Evolutionary conservation across 2,888 invertebrate genomes (phyloP).

Genomic region (Drosophila setosimentum): DNA sequence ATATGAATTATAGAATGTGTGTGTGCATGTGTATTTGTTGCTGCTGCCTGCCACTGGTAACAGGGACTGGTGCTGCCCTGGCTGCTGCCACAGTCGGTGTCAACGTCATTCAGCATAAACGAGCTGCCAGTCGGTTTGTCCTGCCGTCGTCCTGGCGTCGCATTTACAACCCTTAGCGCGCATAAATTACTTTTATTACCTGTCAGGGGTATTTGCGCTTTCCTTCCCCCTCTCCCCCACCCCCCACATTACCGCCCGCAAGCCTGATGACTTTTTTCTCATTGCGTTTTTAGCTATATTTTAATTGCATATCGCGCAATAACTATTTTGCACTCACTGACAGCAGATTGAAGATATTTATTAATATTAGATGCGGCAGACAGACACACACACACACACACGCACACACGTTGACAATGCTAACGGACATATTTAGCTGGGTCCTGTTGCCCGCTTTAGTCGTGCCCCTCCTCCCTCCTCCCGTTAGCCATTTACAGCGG

Average conservation of each 20-base stretch:
- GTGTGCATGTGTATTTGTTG: conserved; percentile 36
- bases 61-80: conserved; percentile 5
- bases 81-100: conserved; percentile 58
- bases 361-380: conserved; percentile 81
- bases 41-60: conserved; percentile 8
- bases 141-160: conserved; percentile 49
- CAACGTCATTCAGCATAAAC: conserved; percentile 80
- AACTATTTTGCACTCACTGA: conserved; percentile 80
- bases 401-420: conserved; percentile 13
- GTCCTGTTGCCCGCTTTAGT: conserved; percentile 30
- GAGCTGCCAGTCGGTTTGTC: conserved; percentile 61
- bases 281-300: conserved; percentile 79
- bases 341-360: conserved; percentile 83
- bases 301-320: conserved; percentile 83
- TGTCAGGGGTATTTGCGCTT: conserved; percentile 81
- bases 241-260: not conserved
- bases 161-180: conserved; percentile 82
- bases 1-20: conserved; percentile 82
- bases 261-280: conserved; percentile 58
- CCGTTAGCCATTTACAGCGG: conserved; percentile 9
- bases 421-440: conserved; percentile 25
- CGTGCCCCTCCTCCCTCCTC: conserved; percentile 8
- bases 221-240: conserved; percentile 1
- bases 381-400: conserved; percentile 38
- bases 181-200: conserved; percentile 85